phyloP scores from a whole-genome alignment of 1,140 invertebrate species.

The Copidosoma floridanum region DNA sequence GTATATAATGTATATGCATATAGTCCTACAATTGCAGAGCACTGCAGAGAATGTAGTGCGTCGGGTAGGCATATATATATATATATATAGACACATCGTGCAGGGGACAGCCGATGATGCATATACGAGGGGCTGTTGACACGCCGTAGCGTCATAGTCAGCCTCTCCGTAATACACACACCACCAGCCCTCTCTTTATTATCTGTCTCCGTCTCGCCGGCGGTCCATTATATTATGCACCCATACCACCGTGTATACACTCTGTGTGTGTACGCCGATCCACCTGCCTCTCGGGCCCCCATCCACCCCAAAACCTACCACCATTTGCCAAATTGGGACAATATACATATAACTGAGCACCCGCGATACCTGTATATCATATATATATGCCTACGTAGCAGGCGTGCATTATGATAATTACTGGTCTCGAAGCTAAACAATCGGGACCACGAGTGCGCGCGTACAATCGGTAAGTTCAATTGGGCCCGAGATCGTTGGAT shows the following conservation, averaged over 20 bases:
- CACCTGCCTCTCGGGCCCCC: background rate
- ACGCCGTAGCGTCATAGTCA: slow-evolving; percentile 50
- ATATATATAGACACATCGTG: slow-evolving; percentile 32
- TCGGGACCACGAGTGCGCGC: slow-evolving; percentile 12
- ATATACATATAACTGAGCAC: slow-evolving; percentile 46
- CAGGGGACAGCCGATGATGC: slow-evolving; percentile 54
- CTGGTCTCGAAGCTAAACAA: slow-evolving; percentile 24
- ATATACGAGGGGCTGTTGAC: slow-evolving; percentile 57
- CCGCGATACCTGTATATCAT: too few relatives aligned
- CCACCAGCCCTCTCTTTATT: slow-evolving; percentile 36
- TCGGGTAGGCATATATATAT: too few relatives aligned
- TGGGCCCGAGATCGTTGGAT: background rate
- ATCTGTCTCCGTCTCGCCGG: background rate
- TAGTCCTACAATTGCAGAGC: too few relatives aligned
- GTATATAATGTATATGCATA: too few relatives aligned
- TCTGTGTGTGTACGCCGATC: too few relatives aligned
- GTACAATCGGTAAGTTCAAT: background rate
- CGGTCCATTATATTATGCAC: too few relatives aligned
- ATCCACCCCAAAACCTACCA: slow-evolving; percentile 43
- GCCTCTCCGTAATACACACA: slow-evolving; percentile 49
- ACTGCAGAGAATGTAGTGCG: too few relatives aligned
- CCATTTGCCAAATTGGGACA: slow-evolving; percentile 43
- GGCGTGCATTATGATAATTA: slow-evolving; percentile 46
- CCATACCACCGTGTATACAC: too few relatives aligned
- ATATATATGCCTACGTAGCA: background rate